phyloP scores from a whole-genome alignment of 2,888 invertebrate genomes.

The Drosophila setosimentum region DNA sequence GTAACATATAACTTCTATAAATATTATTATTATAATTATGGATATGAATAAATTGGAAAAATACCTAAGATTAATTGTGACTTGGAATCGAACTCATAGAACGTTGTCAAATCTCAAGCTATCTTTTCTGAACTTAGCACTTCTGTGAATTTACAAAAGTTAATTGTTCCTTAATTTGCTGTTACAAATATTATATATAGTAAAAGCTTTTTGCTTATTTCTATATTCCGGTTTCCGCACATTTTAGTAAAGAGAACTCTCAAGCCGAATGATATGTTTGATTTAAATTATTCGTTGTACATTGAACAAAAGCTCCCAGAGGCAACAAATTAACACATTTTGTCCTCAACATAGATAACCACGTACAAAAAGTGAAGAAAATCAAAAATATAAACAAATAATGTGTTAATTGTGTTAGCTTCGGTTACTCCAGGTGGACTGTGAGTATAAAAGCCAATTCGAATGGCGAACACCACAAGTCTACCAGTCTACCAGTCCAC shows the following conservation, averaged over 20 bases:
- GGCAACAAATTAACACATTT: conserved; percentile 39
- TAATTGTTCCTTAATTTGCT: not conserved
- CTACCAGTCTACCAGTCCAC: not conserved
- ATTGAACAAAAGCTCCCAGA: not conserved
- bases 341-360: conserved; percentile 3
- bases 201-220: not conserved
- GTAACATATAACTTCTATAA: not conserved
- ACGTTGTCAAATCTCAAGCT: not conserved
- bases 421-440: not conserved
- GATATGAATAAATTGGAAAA: not conserved
- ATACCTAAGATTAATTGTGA: not conserved
- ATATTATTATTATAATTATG: too few relatives aligned
- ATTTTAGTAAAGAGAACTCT: not conserved
- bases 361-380: not conserved
- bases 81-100: not conserved
- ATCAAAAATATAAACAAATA: conserved; percentile 2
- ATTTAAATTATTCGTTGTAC: conserved; percentile 4
- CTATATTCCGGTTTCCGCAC: not conserved
- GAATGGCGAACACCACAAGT: conserved; percentile 3
- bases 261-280: not conserved
- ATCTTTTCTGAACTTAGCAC: not conserved
- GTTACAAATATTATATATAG: not conserved
- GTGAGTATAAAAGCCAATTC: conserved; percentile 24
- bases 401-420: conserved; percentile 41
- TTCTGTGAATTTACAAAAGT: not conserved